Evolutionary conservation across 2,797 vertebrate species (phyloP).

Genomic region (Pogonophryne albipinna): DNA sequence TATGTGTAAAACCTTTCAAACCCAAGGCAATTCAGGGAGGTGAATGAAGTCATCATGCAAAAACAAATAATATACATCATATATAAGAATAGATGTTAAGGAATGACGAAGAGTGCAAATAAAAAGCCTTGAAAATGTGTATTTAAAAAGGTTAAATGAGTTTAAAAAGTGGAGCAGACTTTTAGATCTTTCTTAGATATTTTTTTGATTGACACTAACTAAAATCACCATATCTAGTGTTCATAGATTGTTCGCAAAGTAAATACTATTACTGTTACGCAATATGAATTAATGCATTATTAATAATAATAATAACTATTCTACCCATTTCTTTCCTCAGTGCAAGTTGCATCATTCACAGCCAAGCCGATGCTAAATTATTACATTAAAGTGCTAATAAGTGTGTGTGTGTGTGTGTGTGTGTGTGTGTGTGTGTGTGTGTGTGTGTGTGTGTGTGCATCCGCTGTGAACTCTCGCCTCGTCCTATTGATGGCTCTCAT

Average conservation of each 20-base stretch:
- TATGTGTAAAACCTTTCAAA: neutral
- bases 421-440: constrained; percentile 1
- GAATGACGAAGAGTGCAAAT: neutral
- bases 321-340: too few species aligned
- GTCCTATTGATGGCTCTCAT: constrained; percentile 83
- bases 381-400: neutral
- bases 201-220: neutral
- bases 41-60: too few species aligned
- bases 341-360: neutral
- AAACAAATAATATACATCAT: neutral
- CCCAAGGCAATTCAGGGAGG: neutral
- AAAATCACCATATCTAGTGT: too few species aligned
- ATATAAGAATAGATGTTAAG: neutral
- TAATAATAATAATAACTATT: too few species aligned
- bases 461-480: constrained; percentile 68
- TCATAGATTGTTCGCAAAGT: too few species aligned
- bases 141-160: neutral
- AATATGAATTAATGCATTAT: too few species aligned
- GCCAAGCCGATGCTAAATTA: neutral
- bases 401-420: neutral
- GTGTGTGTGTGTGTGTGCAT: constrained; percentile 58
- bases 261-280: too few species aligned
- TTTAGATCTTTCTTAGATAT: neutral
- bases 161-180: too few species aligned
- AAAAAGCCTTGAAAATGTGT: neutral